Base-by-base conservation (phyloP, 2,797 vertebrate species). In the Ispidina picta region DNA sequence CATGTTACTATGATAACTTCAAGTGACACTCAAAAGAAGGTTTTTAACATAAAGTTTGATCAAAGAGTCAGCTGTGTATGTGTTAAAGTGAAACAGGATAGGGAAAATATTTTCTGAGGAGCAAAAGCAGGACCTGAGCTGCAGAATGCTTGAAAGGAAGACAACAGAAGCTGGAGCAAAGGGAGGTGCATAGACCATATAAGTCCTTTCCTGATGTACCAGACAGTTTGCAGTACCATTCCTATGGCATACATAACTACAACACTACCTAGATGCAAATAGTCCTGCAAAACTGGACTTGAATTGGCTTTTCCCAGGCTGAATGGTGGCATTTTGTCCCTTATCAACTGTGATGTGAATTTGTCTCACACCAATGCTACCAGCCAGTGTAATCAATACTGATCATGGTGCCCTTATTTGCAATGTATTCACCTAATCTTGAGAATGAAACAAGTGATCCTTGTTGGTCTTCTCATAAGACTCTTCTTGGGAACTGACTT, bases 1-100 rank as follows among this genome's bases (percentile, higher is more conserved):
- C 43, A 74, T 78, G 66, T 76, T 79, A 55, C 49, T 59, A 26
- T 29, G 54, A 91, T 65, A 93, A 63, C 77, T 91, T 75, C 85
- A 92, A 92, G 83, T 62, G 62, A 74, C 48, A n/a, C 2, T 37
- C 71, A 46, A 58, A 58, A 81, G 46, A 84, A n/a, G 52, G 23
- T 60, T 87, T 95, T 92, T 90, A 72, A 81, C 26, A 43, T 86
- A 44, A 92, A 60, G 18, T 90, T 88, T 90, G 76, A 81, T 83
- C 64, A 62, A 70, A 88, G 66, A 83, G 19, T 75, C 86, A n/a
- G 19, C 8, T 81, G 18, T 6, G 12, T 43, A 21, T 1, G 2
- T 29, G 33, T 54, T 46, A 82, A 65, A 60, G 58, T 25, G 21
- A 39, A 91, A 64, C 6, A 60, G 28, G n/a, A 22, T 8, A 64